A percentile compares a stretch with the other conserved stretches of the same genome.
phyloP scores from a whole-genome alignment of 2,113 vertebrate species.

The Anoplopoma fimbria region DNA sequence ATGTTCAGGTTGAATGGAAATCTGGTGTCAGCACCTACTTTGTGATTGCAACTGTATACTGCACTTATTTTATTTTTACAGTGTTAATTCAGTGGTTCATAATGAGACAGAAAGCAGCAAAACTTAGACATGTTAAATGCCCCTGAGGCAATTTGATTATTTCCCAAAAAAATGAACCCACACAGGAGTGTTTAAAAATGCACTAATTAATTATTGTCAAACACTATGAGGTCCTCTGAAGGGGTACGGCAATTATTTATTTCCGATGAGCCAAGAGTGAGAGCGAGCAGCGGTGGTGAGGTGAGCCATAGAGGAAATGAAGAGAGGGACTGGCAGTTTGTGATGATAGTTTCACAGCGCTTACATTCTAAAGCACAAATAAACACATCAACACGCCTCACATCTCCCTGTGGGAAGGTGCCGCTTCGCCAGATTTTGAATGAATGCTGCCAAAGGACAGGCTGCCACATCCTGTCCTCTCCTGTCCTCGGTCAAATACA shows the following conservation, averaged over 20 bases:
- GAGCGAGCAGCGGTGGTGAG: background rate
- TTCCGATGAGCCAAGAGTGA: background rate
- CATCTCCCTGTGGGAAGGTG: background rate
- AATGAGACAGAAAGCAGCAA: conserved; percentile 2
- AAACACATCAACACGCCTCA: background rate
- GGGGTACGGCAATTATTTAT: conserved; percentile 49
- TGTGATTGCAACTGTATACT: background rate
- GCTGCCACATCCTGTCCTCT: background rate
- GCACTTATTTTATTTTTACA: background rate
- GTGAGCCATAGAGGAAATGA: background rate
- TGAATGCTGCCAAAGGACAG: background rate
- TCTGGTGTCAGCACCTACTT: background rate
- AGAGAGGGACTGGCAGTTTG: background rate
- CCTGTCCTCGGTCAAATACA: background rate
- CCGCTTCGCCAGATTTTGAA: background rate
- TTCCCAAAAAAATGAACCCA: conserved; percentile 11
- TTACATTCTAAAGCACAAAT: background rate
- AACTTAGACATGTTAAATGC: background rate
- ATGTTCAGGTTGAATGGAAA: background rate
- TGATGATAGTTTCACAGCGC: background rate
- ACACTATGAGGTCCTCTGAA: conserved; percentile 41
- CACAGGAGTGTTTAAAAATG: conserved; percentile 30
- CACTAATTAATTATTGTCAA: conserved; percentile 58
- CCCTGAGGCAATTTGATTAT: conserved; percentile 8
- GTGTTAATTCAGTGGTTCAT: conserved; percentile 10